Conservation (phyloP, 2,888 invertebrate genomes). For the Drosophila colorata region DNA sequence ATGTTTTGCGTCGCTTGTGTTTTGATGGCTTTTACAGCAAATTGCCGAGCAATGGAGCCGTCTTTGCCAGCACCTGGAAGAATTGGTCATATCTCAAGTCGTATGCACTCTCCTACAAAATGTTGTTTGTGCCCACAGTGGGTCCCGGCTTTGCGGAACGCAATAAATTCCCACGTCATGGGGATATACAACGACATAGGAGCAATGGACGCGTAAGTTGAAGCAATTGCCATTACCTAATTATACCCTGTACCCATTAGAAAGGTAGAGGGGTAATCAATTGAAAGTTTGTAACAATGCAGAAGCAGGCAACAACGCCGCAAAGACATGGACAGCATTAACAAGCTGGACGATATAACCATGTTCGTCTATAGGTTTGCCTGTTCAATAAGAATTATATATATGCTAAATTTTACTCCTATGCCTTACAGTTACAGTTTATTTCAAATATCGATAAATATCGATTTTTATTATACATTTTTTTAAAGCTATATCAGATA, state of each 20-base stretch:
- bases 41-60: slow-evolving; percentile 88
- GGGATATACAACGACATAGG: slow-evolving; percentile 84
- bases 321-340: no score
- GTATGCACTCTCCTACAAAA: slow-evolving; percentile 87
- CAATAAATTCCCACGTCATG: slow-evolving; percentile 85
- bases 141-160: slow-evolving; percentile 90
- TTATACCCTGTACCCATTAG: not conserved
- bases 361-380: no score
- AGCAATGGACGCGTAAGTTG: slow-evolving; percentile 83
- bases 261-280: no score
- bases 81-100: slow-evolving; percentile 87
- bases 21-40: slow-evolving; percentile 89
- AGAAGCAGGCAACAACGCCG: no score
- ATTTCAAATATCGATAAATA: no score
- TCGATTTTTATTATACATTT: no score
- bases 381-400: no score
- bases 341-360: no score
- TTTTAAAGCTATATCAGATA: no score
- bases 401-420: no score
- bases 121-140: slow-evolving; percentile 89
- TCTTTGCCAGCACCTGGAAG: slow-evolving; percentile 88
- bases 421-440: no score
- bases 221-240: not conserved
- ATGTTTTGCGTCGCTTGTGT: slow-evolving; percentile 86
- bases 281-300: no score